Conservation (phyloP, 2,113 vertebrate genomes). For the Tragelaphus imberbis region DNA sequence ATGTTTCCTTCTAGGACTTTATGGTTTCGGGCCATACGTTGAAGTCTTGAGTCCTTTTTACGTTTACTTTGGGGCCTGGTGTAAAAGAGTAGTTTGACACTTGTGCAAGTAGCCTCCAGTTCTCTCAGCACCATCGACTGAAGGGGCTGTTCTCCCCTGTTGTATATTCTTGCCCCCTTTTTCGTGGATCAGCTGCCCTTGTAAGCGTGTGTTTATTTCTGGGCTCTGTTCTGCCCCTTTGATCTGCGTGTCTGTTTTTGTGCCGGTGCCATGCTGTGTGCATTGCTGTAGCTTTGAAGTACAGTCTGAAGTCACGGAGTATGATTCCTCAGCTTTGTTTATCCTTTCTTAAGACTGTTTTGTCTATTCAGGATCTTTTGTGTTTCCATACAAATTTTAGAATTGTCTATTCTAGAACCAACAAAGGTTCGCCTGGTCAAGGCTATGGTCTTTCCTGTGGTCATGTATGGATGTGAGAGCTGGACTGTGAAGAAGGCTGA, state of each 20-base stretch:
- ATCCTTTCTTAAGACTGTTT: not conserved
- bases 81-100: not conserved
- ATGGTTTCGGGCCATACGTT: rapidly evolving
- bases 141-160: not conserved
- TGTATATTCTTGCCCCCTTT: not conserved
- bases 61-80: not conserved
- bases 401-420: not conserved
- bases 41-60: rapidly evolving
- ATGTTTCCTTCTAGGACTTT: not conserved
- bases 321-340: not conserved
- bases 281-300: not conserved
- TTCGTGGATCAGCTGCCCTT: rapidly evolving
- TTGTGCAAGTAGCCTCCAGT: rapidly evolving
- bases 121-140: not conserved
- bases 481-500: no score
- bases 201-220: not conserved
- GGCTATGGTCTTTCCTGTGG: no score
- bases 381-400: not conserved
- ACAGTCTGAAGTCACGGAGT: not conserved
- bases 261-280: rapidly evolving
- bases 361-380: not conserved
- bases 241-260: rapidly evolving
- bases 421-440: no score
- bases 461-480: no score
- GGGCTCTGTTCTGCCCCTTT: no score